Conservation (phyloP, 2,113 vertebrate genomes). For the Spizaetus ornatus region DNA sequence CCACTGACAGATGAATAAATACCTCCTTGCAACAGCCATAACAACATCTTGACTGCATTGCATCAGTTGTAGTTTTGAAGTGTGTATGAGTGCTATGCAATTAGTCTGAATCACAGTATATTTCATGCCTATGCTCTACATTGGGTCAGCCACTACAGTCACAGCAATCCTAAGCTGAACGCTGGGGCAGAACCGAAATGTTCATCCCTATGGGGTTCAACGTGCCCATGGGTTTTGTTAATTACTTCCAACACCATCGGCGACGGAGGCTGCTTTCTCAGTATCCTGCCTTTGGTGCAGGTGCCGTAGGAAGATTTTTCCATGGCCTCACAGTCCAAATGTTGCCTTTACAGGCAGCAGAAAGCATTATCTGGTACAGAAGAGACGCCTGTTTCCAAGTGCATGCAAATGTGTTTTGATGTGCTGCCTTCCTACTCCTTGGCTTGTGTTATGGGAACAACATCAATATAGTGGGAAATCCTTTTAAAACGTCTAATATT, state of each 20-base stretch:
- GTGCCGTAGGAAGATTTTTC: background rate
- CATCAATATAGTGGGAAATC: conserved; percentile 48
- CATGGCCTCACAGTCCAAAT: background rate
- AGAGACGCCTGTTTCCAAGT: background rate
- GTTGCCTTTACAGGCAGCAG: background rate
- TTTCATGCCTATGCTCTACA: background rate
- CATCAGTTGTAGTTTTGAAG: background rate
- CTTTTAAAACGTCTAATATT: conserved; percentile 62
- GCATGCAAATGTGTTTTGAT: conserved; percentile 7
- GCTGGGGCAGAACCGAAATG: background rate
- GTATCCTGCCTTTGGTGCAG: background rate
- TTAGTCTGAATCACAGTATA: background rate
- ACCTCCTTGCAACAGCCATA: background rate
- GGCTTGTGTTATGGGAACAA: conserved; percentile 45
- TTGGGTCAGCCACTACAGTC: background rate
- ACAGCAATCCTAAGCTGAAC: background rate
- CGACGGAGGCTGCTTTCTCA: background rate
- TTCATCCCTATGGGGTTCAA: background rate
- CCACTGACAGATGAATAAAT: background rate
- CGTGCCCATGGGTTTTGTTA: background rate
- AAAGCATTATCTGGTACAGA: background rate
- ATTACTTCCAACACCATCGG: background rate
- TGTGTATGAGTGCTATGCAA: accelerated
- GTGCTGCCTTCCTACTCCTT: conserved; percentile 57
- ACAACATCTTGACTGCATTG: background rate